phyloP scores from a whole-genome alignment of 2,888 invertebrate genomes.

The Hermodice carunculata region DNA sequence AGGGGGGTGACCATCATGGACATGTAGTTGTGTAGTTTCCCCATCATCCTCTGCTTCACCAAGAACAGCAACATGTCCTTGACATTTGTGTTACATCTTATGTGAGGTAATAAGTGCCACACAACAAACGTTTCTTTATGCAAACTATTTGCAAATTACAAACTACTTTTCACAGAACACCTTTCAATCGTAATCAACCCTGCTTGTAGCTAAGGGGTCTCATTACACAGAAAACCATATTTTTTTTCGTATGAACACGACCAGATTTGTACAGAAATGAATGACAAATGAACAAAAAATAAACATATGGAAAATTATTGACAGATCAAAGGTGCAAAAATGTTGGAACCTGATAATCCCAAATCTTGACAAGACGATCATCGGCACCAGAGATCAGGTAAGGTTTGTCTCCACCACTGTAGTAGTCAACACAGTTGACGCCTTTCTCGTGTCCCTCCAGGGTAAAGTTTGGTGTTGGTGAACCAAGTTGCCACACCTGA shows the following conservation, averaged over 20 bases:
- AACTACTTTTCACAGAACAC: no score
- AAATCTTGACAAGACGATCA: constrained; percentile 97
- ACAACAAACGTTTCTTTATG: no score
- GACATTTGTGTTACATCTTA: no score
- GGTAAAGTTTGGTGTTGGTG: constrained; percentile 97
- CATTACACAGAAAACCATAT: background rate
- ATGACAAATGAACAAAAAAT: background rate
- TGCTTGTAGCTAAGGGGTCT: no score
- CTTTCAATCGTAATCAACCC: no score
- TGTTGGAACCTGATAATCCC: constrained; percentile 85
- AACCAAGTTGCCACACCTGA: constrained; percentile 97
- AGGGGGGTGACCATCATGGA: no score
- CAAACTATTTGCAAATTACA: no score
- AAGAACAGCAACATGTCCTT: no score
- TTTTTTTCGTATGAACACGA: background rate
- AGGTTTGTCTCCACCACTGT: constrained; percentile 98
- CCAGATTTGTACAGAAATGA: background rate
- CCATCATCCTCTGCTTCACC: no score
- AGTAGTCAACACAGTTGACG: constrained; percentile 99
- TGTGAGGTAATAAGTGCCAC: no score
- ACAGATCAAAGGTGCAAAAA: background rate
- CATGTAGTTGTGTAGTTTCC: no score
- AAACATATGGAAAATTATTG: background rate
- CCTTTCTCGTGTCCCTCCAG: constrained; percentile 98
- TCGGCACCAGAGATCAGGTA: constrained; percentile 99